Evolutionary conservation across 2,888 invertebrate genomes (phyloP).

Genomic region (Falcaria lacertinaria): DNA sequence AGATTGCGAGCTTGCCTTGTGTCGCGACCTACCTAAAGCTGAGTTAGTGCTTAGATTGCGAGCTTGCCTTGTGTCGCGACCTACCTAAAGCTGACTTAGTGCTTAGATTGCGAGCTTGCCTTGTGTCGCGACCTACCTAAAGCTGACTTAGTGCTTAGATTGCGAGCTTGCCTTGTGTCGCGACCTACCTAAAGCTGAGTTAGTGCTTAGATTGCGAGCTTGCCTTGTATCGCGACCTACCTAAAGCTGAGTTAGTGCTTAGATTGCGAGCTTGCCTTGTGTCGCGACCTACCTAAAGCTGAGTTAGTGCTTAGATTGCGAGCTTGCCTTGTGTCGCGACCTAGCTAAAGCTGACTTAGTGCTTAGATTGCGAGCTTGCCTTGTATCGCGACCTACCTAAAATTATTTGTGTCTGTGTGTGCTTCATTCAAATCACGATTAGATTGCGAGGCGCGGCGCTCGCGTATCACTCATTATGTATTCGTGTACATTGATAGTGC

Average conservation of each 20-base stretch:
- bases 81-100: background rate
- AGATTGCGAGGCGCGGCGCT: slow-evolving; percentile 4
- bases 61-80: slow-evolving; percentile 3
- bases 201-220: slow-evolving; percentile 3
- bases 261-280: slow-evolving; percentile 3
- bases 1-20: slow-evolving; percentile 3
- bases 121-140: too few relatives aligned
- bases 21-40: too few relatives aligned
- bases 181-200: background rate
- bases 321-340: slow-evolving; percentile 3
- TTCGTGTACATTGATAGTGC: background rate
- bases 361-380: slow-evolving; percentile 3
- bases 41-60: slow-evolving; percentile 1
- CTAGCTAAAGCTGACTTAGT: too few relatives aligned
- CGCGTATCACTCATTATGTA: background rate
- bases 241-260: background rate
- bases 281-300: too few relatives aligned
- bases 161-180: slow-evolving; percentile 3
- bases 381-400: slow-evolving; percentile 6
- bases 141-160: slow-evolving; percentile 1
- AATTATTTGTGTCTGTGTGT: slow-evolving; percentile 7
- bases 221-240: too few relatives aligned
- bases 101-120: slow-evolving; percentile 4
- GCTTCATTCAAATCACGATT: slow-evolving; percentile 10
- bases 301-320: slow-evolving; percentile 1